Conservation (phyloP, 2,888 invertebrate genomes). For the Pristionchus exspectatus region DNA sequence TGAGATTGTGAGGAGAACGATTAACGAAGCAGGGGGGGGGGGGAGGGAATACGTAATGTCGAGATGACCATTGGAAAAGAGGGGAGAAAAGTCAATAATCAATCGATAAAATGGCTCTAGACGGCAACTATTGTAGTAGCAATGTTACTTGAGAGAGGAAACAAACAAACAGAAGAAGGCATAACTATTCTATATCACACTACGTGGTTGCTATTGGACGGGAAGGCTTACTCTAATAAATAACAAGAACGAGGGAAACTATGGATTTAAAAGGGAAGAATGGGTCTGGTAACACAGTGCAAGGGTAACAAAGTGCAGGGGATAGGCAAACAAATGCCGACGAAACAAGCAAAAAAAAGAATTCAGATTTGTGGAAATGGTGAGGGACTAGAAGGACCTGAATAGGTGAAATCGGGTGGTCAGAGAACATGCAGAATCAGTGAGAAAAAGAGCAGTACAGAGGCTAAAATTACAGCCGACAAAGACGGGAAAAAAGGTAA, state of each 20-base stretch:
- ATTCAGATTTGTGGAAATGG: not conserved
- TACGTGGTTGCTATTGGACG: not conserved
- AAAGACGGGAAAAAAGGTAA: not conserved
- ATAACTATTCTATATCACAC: conserved; percentile 35
- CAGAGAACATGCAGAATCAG: conserved; percentile 20
- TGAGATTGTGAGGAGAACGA: conserved; percentile 30
- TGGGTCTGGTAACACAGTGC: conserved; percentile 10
- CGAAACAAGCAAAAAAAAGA: not conserved
- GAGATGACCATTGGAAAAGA: not conserved
- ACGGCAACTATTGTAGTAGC: conserved; percentile 15
- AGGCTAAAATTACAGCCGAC: conserved; percentile 10
- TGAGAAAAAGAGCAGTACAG: not conserved
- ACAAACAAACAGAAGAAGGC: not conserved
- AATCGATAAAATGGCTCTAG: not conserved
- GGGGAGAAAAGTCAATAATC: not conserved
- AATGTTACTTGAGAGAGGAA: not conserved
- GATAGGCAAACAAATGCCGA: not conserved
- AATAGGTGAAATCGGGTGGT: conserved; percentile 15
- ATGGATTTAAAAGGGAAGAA: not conserved
- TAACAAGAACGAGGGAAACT: not conserved
- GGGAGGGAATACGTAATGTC: not conserved
- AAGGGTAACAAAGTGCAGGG: conserved; percentile 45
- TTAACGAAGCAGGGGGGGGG: not conserved
- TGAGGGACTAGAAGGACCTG: conserved; percentile 34
- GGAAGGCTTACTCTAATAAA: conserved; percentile 12